These are phyloP conservation scores for Lasioglossum marginatum DNA, from an alignment of 2,888 invertebrate species.

Conservation along the genomic window DNA sequence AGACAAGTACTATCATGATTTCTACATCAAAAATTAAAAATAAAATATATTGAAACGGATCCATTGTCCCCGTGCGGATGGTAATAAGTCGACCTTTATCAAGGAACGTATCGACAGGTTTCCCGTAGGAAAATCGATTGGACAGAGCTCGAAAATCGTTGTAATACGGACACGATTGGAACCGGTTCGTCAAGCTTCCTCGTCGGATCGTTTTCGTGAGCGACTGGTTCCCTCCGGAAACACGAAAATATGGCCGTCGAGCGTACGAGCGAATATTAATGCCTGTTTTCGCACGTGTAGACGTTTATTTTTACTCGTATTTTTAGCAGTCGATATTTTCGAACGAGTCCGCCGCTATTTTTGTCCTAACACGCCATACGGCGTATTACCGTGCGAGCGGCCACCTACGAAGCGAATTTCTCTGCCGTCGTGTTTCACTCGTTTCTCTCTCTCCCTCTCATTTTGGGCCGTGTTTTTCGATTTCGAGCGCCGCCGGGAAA, in stretches of 20 bases:
- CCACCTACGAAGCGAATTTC: constrained; percentile 51
- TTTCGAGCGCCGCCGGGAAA: neutral
- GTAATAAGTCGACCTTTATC: neutral
- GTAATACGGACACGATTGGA: neutral
- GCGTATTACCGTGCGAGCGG: constrained; percentile 51
- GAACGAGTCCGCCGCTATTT: constrained; percentile 80
- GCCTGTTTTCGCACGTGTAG: constrained; percentile 81
- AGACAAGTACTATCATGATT: too few species aligned
- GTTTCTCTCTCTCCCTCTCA: neutral
- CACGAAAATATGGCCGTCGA: constrained; percentile 64
- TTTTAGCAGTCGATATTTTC: constrained; percentile 81
- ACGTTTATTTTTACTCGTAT: constrained; percentile 81
- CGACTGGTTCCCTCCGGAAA: constrained; percentile 16
- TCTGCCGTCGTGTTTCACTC: neutral
- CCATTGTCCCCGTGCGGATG: neutral
- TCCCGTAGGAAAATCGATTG: neutral
- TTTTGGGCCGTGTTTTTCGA: neutral
- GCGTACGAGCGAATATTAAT: constrained; percentile 78
- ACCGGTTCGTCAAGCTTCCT: neutral
- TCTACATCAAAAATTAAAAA: too few species aligned
- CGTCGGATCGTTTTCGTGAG: neutral
- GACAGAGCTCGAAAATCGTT: neutral
- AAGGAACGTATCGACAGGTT: neutral
- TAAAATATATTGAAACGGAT: neutral
- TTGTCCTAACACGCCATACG: constrained; percentile 69